phyloP scores from a whole-genome alignment of 2,888 invertebrate species.

The Torymus tubicola region DNA sequence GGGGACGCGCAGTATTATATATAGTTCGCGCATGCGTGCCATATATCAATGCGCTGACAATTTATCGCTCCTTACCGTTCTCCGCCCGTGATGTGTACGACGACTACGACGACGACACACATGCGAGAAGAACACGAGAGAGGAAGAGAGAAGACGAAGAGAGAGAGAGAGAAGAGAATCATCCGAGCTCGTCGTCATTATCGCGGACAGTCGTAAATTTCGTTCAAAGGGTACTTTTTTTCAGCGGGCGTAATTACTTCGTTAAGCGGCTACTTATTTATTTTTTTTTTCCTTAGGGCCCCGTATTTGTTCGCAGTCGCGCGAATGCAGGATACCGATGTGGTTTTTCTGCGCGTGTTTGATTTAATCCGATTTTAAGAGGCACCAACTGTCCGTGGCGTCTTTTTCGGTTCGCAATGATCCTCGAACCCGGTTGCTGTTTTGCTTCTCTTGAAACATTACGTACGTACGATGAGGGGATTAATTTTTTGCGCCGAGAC shows the following conservation, averaged over 20 bases:
- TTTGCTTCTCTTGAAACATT: background rate
- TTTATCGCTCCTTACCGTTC: conserved; percentile 56
- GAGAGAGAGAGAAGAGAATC: conserved; percentile 29
- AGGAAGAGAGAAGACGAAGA: conserved; percentile 15
- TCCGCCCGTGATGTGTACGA: background rate
- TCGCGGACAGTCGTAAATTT: conserved; percentile 56
- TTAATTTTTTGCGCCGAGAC: background rate
- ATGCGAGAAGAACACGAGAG: background rate
- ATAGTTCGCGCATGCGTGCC: conserved; percentile 51
- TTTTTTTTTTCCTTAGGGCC: background rate
- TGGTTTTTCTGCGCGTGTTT: conserved; percentile 11
- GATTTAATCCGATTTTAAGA: conserved; percentile 46
- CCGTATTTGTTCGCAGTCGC: background rate
- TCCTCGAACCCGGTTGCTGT: background rate
- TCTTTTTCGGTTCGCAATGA: conserved; percentile 19
- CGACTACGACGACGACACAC: background rate
- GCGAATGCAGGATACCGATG: background rate
- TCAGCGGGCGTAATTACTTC: conserved; percentile 47
- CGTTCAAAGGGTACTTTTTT: conserved; percentile 38
- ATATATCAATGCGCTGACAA: conserved; percentile 55
- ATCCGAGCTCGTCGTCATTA: conserved; percentile 49
- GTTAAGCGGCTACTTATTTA: conserved; percentile 49
- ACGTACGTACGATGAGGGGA: background rate
- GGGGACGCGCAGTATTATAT: background rate
- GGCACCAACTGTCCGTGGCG: background rate